Evolutionary conservation across 2,113 vertebrate species (phyloP).

Genomic region (Ariopsis seemanni): DNA sequence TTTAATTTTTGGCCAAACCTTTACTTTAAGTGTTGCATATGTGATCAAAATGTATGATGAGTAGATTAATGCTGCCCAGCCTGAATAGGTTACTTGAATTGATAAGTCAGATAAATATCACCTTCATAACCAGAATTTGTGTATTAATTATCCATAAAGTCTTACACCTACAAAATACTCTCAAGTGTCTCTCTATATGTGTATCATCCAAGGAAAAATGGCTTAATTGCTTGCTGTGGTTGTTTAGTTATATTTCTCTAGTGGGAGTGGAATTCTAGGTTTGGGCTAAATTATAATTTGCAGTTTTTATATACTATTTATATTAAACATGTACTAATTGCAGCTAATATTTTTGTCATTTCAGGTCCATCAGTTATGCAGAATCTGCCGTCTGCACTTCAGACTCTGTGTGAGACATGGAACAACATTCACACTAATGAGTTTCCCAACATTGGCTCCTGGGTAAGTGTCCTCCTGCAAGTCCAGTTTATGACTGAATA

Average conservation of each 20-base stretch:
- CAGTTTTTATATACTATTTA: neutral
- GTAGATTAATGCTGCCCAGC: neutral
- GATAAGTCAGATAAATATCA: neutral
- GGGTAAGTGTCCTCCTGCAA: slow-evolving; percentile 77
- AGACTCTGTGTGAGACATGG: slow-evolving; percentile 92
- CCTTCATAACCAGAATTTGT: neutral
- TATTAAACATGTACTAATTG: neutral
- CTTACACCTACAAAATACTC: neutral
- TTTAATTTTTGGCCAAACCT: neutral
- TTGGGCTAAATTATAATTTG: neutral
- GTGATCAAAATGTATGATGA: neutral
- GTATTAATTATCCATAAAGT: neutral
- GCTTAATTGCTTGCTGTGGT: neutral
- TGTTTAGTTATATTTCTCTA: neutral
- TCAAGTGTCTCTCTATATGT: neutral
- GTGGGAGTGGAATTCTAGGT: neutral
- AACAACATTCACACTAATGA: slow-evolving; percentile 95
- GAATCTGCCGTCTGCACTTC: slow-evolving; percentile 88
- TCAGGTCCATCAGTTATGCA: slow-evolving; percentile 87
- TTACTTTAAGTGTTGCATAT: neutral
- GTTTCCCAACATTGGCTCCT: slow-evolving; percentile 96
- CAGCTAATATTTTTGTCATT: slow-evolving; percentile 7
- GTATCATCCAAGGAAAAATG: no score
- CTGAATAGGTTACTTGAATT: neutral
- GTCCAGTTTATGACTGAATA: neutral